phyloP scores from a whole-genome alignment of 2,797 vertebrate species.

The Alouatta caraya region DNA sequence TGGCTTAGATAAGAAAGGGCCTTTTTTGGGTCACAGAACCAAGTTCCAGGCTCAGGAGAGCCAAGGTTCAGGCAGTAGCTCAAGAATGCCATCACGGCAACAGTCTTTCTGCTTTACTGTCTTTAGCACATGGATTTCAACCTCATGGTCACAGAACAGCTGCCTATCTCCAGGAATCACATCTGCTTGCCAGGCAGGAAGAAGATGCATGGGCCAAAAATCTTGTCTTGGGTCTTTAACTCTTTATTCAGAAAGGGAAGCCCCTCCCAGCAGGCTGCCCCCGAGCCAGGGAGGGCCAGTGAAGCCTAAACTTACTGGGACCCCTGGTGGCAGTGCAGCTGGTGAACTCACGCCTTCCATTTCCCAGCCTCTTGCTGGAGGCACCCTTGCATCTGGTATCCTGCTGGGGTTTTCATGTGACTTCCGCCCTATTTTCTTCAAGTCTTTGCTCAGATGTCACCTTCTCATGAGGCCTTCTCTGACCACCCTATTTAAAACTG shows the following conservation, averaged over 20 bases:
- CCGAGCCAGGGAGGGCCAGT: too few species aligned
- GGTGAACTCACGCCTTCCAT: background rate
- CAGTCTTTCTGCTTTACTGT: background rate
- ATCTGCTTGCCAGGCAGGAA: slow-evolving; percentile 18
- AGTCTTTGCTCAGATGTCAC: background rate
- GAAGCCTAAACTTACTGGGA: background rate
- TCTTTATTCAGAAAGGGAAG: background rate
- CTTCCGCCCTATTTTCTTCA: background rate
- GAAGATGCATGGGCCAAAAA: background rate
- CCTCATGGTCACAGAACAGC: slow-evolving; percentile 4
- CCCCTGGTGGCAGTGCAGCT: background rate
- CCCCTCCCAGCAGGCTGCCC: background rate
- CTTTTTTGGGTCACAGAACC: background rate
- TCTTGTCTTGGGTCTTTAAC: background rate
- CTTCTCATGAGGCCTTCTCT: background rate
- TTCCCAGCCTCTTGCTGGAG: background rate
- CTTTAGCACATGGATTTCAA: background rate
- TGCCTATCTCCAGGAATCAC: slow-evolving; percentile 10
- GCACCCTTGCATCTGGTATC: background rate
- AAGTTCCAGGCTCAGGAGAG: background rate
- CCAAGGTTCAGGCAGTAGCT: background rate
- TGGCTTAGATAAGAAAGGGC: background rate
- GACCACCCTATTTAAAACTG: background rate
- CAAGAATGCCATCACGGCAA: background rate
- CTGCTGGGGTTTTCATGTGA: background rate